Evolutionary conservation across 1,140 invertebrate species (phyloP).

Genomic region (Acromyrmex charruanus): DNA sequence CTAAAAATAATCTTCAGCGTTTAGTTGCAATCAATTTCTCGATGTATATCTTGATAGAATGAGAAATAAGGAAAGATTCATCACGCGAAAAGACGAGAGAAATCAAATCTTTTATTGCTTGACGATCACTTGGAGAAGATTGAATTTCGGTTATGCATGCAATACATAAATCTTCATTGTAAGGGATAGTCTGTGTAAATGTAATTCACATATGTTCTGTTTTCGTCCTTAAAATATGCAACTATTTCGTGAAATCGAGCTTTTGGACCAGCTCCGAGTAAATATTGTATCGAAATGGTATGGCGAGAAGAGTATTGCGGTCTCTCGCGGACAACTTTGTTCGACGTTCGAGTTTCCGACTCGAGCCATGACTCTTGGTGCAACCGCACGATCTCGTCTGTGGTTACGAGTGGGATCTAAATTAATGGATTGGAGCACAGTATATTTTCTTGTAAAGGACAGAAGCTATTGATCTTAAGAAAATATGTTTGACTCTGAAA

Average conservation of each 20-base stretch:
- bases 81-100: neutral
- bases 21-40: conserved; percentile 2
- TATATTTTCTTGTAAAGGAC: conserved; percentile 58
- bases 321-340: conserved; percentile 58
- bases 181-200: conserved; percentile 8
- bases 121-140: conserved; percentile 13
- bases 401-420: conserved; percentile 73
- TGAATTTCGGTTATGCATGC: conserved; percentile 6
- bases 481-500: conserved; percentile 33
- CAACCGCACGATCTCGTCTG: conserved; percentile 75
- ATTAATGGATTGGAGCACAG: conserved; percentile 73
- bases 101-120: conserved; percentile 20
- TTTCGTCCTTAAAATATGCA: conserved; percentile 50
- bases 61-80: neutral
- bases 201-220: conserved; percentile 22
- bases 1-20: neutral
- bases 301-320: conserved; percentile 57
- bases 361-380: conserved; percentile 72
- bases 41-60: neutral
- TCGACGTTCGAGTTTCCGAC: conserved; percentile 70
- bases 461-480: conserved; percentile 62
- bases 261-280: conserved; percentile 40
- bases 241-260: conserved; percentile 55
- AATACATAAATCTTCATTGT: conserved; percentile 23
- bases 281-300: conserved; percentile 60